Evolutionary conservation across 2,113 vertebrate species (phyloP).

Genomic region (Piaya cayana): DNA sequence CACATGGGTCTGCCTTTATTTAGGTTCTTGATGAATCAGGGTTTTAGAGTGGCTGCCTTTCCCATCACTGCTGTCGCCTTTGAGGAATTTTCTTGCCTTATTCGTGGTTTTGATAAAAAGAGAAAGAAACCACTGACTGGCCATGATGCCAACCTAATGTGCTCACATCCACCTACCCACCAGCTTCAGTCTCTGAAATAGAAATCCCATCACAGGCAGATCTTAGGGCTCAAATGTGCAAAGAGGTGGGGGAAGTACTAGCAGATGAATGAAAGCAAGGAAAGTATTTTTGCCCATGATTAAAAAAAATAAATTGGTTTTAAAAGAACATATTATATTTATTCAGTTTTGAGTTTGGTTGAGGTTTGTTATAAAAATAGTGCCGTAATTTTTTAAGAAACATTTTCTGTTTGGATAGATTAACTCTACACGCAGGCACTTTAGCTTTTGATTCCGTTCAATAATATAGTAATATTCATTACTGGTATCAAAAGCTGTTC

Average conservation of each 20-base stretch:
- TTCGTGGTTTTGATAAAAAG: neutral
- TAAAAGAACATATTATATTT: conserved; percentile 54
- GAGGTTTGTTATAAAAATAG: conserved; percentile 69
- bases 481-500: conserved; percentile 37
- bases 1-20: neutral
- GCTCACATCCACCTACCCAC: neutral
- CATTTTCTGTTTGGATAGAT: conserved; percentile 72
- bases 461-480: conserved; percentile 51
- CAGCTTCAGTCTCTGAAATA: neutral
- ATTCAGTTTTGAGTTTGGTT: conserved; percentile 59
- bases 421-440: conserved; percentile 69
- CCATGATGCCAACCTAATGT: neutral
- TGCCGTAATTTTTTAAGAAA: conserved; percentile 60
- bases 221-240: neutral
- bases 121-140: neutral
- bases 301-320: conserved; percentile 46
- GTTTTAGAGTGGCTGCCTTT: neutral
- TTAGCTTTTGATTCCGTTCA: conserved; percentile 69
- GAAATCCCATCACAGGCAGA: neutral
- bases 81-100: neutral
- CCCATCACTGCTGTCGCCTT: neutral
- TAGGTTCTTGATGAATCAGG: neutral
- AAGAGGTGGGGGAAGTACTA: neutral
- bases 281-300: conserved; percentile 14
- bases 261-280: conserved; percentile 54